These are phyloP conservation scores for Ailurus styani DNA, from an alignment of 2,113 vertebrate genomes.

Conservation along the genomic window DNA sequence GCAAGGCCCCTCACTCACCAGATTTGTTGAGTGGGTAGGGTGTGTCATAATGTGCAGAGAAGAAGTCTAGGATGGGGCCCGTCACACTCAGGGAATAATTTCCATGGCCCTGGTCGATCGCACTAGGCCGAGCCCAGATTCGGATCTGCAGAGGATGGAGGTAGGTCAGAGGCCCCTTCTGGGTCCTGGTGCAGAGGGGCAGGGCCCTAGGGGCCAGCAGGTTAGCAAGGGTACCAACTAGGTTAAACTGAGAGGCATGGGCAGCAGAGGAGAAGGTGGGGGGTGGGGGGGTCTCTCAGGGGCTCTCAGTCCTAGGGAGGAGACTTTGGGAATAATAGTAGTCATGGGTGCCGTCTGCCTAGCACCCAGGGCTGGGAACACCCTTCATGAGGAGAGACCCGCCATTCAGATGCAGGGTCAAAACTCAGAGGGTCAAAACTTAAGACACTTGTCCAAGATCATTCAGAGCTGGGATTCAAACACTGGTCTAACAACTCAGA, in stretches of 20 bases:
- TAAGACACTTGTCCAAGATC: not conserved
- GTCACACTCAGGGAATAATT: conserved; percentile 83
- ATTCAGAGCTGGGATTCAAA: not conserved
- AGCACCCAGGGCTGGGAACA: not conserved
- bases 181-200: no score
- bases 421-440: not conserved
- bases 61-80: conserved; percentile 85
- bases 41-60: conserved; percentile 80
- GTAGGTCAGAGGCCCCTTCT: not conserved
- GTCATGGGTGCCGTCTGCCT: not conserved
- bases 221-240: not conserved
- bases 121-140: conserved; percentile 90
- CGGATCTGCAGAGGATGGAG: conserved; percentile 81
- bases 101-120: conserved; percentile 78
- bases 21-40: conserved; percentile 88
- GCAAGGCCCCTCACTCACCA: conserved; percentile 76
- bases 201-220: not conserved
- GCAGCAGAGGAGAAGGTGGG: not conserved
- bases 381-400: not conserved
- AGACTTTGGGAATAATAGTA: fast-evolving
- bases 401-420: not conserved
- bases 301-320: not conserved
- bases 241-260: not conserved
- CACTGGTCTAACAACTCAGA: not conserved
- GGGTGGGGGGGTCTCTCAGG: no score